Evolutionary conservation across 1,140 invertebrate genomes (phyloP).

Genomic region (Vollenhovia emeryi): DNA sequence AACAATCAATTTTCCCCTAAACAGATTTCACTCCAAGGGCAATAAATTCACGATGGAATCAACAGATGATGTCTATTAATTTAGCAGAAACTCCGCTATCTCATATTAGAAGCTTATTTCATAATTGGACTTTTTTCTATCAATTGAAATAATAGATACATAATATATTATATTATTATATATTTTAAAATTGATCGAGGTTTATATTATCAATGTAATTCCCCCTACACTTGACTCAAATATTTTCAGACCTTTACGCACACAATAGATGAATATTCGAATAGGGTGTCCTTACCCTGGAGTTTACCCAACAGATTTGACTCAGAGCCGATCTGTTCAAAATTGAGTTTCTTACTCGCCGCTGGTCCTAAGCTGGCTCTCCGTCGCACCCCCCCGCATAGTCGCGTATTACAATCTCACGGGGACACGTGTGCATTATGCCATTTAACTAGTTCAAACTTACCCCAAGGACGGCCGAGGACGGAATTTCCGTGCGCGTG

Average conservation of each 20-base stretch:
- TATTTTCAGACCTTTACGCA: neutral
- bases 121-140: too few relatives aligned
- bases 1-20: too few relatives aligned
- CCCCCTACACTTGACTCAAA: too few relatives aligned
- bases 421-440: neutral
- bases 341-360: conserved; percentile 14
- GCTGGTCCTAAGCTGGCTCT: neutral
- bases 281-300: neutral
- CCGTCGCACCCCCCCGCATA: neutral
- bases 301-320: neutral
- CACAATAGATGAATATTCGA: neutral
- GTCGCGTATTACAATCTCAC: neutral
- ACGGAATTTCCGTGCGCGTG: conserved; percentile 65
- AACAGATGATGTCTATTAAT: too few relatives aligned
- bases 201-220: too few relatives aligned
- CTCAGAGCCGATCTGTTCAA: neutral
- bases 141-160: too few relatives aligned
- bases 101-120: too few relatives aligned
- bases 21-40: too few relatives aligned
- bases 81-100: too few relatives aligned
- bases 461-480: conserved; percentile 68
- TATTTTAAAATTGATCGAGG: too few relatives aligned
- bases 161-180: too few relatives aligned
- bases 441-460: conserved; percentile 56
- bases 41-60: too few relatives aligned